Evolutionary conservation across 2,888 invertebrate genomes (phyloP), one percentile per base, ranked within the genome.

Genomic region (Tenthredo mesomela): DNA sequence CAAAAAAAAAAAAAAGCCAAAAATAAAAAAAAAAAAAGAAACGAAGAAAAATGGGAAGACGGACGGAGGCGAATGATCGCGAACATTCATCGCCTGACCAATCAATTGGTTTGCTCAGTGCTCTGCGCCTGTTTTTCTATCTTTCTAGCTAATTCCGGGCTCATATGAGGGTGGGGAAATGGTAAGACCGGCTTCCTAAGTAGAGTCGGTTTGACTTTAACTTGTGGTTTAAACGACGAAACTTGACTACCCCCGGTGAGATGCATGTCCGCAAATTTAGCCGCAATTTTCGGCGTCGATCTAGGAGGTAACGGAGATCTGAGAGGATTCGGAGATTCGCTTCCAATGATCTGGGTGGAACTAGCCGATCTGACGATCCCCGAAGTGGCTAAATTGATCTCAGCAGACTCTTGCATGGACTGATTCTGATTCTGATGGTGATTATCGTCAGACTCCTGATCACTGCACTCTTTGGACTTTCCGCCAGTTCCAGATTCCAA

Each of bases 191-290:
- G 96, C 92, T 95, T 97, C 88, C 96, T 95, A 93, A 97, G 95
- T 89, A 98, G 96, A 89, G 96, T 96, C 21, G 98, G 98, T 94
- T 97, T 98, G 82, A 96, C 96, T 92, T 97, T 96, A 86, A 96
- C 95, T 91, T 96, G 96, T 10, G 97, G 97, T 92, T 96, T 97
- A 86, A 95, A 95, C 86, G 95, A 87, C 86, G 92, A 91, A 85
- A 92, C 91, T 80, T 89, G 47, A 85, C 93, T 93, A 87, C 95
- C 95, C 71, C 95, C 95, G 40, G 95, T 95, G 40, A 95, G 93
- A 89, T 95, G 95, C 88, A 95, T 94, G 89, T 95, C 95, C 29
- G 95, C 95, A 93, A 96, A 96, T 93, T 96, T 95, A 86, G 95
- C 95, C 33, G 95, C 95, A 88, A 95, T 95, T 89, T 95, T 95